Base-by-base conservation (phyloP, 2,888 invertebrate species). In the Entomobrya proxima region DNA sequence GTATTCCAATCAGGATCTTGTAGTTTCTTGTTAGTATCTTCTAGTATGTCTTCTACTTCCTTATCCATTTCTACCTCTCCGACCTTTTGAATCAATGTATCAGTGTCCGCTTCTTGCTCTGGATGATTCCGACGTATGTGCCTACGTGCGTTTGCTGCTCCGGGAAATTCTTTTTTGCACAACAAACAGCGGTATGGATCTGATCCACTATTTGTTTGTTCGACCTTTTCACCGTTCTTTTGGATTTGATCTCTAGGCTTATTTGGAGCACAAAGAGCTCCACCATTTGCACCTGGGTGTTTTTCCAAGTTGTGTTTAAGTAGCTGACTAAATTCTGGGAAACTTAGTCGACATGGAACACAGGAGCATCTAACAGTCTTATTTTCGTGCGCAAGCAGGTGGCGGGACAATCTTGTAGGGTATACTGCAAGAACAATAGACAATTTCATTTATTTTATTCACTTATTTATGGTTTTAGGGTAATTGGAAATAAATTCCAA, bases 381-480 rank as follows among this genome's bases (percentile, higher is more conserved):
- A 67, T 85, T 85, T 21, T 85, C 85, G 27, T 85, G 85, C 3
- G 85, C 85, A 5, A 85, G 15, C 32, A 85, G 67, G 27, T 85
- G 85, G 21, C 85, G 85, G 15, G 64, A 21, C 11, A 85, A 55
- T 37, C 55, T 80, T 5, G 75, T 76, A 5, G 85, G 85, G n/a
- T 76, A 85, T 2, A 67, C 55, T 74, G 27, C 24, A 50, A 11
- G 32, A 30, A 44, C 24, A 37, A 18, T 4, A 35, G 32, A 58
- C 7, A 67, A 67, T 64, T 32, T 35, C 4, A 32, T 24, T 24
- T 21, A 18, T 21, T n/a, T 4, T 47, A 15, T 13, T 47, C 11
- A 47, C n/a, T 11, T 4, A 52, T 55, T 24, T 15, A 55, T 27
- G 27, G 27, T 55, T 37, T 11, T 37, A 37, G 5, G 6, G 6